Percentiles rank a stretch among this genome's conserved stretches.
Conservation (phyloP, 2,113 vertebrate genomes). For the Callospermophilus lateralis region DNA sequence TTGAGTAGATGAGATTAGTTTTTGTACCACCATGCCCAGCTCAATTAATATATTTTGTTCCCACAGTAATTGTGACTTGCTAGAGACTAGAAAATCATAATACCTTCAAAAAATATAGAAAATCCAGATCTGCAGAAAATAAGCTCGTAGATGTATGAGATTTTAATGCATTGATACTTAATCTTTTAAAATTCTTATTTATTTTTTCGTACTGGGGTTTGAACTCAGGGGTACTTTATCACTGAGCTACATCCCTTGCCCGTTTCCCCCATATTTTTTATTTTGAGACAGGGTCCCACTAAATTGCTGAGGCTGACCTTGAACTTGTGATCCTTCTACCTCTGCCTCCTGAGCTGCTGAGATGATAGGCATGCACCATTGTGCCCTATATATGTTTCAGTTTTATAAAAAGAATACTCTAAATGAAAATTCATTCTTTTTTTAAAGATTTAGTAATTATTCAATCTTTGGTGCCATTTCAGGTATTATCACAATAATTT, state of each 20-base stretch:
- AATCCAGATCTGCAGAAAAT: neutral
- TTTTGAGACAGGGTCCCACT: too few relatives aligned
- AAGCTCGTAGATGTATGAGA: neutral
- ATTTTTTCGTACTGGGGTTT: neutral
- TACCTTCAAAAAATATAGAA: constrained; percentile 29
- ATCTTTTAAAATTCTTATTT: neutral
- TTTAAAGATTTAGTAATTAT: neutral
- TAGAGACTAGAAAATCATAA: neutral
- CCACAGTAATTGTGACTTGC: neutral
- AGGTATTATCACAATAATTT: neutral
- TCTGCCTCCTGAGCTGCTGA: too few relatives aligned
- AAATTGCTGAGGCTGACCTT: too few relatives aligned
- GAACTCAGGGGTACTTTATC: too few relatives aligned
- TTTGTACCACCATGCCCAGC: neutral
- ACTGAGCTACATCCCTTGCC: too few relatives aligned
- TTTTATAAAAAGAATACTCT: neutral
- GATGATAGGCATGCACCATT: too few relatives aligned
- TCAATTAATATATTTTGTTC: neutral
- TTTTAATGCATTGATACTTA: constrained; percentile 4
- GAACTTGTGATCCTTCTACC: too few relatives aligned
- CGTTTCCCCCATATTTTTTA: too few relatives aligned
- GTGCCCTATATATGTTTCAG: neutral
- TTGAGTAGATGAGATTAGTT: neutral
- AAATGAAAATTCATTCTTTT: constrained; percentile 28
- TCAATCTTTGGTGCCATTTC: neutral